Conservation (phyloP, 2,888 invertebrate genomes). For the Auanema freiburgensis region DNA sequence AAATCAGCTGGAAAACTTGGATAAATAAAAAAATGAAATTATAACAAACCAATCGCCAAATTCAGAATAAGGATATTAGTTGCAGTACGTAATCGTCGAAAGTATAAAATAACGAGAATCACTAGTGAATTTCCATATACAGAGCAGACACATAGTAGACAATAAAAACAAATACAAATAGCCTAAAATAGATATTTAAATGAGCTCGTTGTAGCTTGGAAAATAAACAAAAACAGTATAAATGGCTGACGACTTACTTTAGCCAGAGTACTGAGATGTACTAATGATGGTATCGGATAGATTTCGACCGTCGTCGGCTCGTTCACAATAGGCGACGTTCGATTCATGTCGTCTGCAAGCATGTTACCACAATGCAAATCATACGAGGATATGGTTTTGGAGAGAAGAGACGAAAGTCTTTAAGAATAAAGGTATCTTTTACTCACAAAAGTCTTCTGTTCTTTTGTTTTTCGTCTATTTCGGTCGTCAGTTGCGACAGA, state of each 20-base stretch:
- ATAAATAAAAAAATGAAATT: slow-evolving; percentile 10
- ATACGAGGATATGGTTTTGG: too few species aligned
- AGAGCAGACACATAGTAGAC: slow-evolving; percentile 49
- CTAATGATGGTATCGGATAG: too few species aligned
- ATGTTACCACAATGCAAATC: too few species aligned
- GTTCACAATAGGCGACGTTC: too few species aligned
- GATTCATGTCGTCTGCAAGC: too few species aligned
- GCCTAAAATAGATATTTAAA: slow-evolving; percentile 19
- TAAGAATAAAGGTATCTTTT: too few species aligned
- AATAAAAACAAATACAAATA: slow-evolving; percentile 58
- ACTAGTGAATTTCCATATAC: slow-evolving; percentile 60
- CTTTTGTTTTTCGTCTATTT: too few species aligned
- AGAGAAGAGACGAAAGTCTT: too few species aligned
- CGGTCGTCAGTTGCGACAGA: too few species aligned
- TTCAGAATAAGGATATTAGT: slow-evolving; percentile 67
- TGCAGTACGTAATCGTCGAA: slow-evolving; percentile 64
- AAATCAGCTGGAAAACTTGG: slow-evolving; percentile 63
- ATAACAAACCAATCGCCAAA: slow-evolving; percentile 60
- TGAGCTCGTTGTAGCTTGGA: neutral
- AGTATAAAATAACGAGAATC: slow-evolving; percentile 58
- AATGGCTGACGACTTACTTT: neutral
- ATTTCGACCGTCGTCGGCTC: too few species aligned
- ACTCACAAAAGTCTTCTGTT: too few species aligned
- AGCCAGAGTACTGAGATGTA: too few species aligned
- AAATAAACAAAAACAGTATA: neutral